Conservation (phyloP, 1,140 invertebrate genomes). For the Drosophila rhopaloa region DNA sequence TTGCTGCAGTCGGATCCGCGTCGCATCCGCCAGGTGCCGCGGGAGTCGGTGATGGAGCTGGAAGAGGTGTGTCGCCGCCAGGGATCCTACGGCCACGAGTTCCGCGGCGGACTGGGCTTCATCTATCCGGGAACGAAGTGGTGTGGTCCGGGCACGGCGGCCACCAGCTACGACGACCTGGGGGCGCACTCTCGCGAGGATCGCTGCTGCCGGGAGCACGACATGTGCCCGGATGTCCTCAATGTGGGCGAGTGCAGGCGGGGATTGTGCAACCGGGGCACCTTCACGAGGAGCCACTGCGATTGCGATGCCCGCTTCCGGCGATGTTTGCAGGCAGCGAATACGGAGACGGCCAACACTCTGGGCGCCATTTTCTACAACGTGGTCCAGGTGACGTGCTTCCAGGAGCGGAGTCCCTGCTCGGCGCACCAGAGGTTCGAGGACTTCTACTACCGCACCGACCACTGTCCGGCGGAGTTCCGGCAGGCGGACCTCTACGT, state of each 20-base stretch:
- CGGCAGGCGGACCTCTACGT: conserved; percentile 80
- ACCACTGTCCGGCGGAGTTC: conserved; percentile 72
- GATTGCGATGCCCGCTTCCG: conserved; percentile 90
- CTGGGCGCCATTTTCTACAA: conserved; percentile 90
- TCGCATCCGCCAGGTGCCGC: conserved; percentile 87
- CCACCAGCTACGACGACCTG: conserved; percentile 88
- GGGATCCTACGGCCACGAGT: conserved; percentile 77
- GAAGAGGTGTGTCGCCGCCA: conserved; percentile 86
- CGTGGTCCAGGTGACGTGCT: conserved; percentile 88
- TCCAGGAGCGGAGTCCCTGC: conserved; percentile 88
- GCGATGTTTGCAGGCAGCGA: conserved; percentile 88
- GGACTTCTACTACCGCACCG: conserved; percentile 64
- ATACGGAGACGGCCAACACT: conserved; percentile 89
- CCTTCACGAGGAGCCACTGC: conserved; percentile 89
- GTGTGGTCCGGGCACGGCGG: conserved; percentile 89
- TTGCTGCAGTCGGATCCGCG: conserved; percentile 86
- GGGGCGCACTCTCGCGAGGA: conserved; percentile 88
- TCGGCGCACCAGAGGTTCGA: conserved; percentile 88
- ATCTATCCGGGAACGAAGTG: conserved; percentile 89
- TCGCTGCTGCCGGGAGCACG: conserved; percentile 91
- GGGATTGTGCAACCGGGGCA: conserved; percentile 89
- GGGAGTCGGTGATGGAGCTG: conserved; percentile 87
- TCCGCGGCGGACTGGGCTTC: conserved; percentile 84
- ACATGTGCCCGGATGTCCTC: conserved; percentile 89
- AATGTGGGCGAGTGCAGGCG: conserved; percentile 87